Conservation (phyloP, 2,797 vertebrate genomes). For the Sebastes trivittatus region DNA sequence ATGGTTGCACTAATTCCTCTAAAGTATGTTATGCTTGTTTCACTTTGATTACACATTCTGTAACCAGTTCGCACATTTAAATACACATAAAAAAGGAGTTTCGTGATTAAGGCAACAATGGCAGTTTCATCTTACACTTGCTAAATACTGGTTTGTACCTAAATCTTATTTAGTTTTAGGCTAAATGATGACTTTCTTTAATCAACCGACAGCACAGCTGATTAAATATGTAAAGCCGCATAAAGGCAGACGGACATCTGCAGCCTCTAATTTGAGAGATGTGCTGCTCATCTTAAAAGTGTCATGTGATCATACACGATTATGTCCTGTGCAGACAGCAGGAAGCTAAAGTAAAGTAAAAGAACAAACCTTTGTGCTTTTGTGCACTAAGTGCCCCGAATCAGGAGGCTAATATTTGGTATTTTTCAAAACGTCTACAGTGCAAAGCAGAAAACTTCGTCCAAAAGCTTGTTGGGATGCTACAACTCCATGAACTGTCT, state of each 20-base stretch:
- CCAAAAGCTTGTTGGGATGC: not conserved
- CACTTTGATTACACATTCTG: not conserved
- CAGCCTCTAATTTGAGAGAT: conserved; percentile 4
- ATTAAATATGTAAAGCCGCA: not conserved
- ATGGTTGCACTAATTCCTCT: conserved; percentile 26
- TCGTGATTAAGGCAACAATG: not conserved
- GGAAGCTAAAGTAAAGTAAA: not conserved
- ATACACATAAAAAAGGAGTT: not conserved
- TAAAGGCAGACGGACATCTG: conserved; percentile 3
- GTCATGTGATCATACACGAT: not conserved
- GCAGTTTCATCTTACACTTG: not conserved
- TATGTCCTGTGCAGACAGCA: not conserved
- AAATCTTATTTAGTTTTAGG: not conserved
- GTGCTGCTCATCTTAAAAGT: not conserved
- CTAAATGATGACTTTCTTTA: not conserved
- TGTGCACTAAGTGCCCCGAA: not conserved
- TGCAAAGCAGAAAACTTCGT: not conserved
- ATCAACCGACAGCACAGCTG: not conserved
- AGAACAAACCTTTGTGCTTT: not conserved
- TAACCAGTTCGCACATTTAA: not conserved
- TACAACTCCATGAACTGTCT: not conserved
- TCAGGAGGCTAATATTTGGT: not conserved
- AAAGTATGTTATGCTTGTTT: conserved; percentile 6
- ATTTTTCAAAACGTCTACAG: not conserved
- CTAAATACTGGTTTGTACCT: not conserved